Evolutionary conservation across 2,113 vertebrate genomes (phyloP).

Genomic region (Stomatorhinus ivindoensis): DNA sequence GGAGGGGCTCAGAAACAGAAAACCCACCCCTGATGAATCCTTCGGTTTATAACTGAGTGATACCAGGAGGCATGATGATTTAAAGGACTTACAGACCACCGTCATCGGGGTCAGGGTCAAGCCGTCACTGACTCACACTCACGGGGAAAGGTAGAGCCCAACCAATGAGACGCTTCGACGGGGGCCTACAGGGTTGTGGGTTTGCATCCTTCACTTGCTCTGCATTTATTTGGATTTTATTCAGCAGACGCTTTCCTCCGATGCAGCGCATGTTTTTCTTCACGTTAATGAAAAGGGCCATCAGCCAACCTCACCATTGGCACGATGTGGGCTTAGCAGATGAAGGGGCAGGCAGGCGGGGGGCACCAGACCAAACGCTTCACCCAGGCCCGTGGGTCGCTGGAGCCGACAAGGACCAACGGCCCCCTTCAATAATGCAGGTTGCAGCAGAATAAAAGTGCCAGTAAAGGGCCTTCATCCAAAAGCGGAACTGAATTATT

Average conservation of each 20-base stretch:
- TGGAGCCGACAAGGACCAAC: slow-evolving; percentile 31
- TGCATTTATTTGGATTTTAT: neutral
- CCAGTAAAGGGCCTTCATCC: slow-evolving; percentile 54
- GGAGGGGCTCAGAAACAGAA: neutral
- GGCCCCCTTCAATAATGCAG: slow-evolving; percentile 58
- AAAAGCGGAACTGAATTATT: slow-evolving; percentile 59
- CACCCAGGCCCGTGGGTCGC: neutral
- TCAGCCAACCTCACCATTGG: neutral
- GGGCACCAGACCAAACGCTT: neutral
- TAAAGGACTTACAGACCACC: neutral
- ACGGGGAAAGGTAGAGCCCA: neutral
- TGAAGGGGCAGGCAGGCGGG: neutral
- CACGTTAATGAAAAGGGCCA: neutral
- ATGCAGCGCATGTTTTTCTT: neutral
- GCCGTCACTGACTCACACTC: neutral
- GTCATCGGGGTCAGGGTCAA: neutral
- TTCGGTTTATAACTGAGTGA: neutral
- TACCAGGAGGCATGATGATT: neutral
- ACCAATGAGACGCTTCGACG: neutral
- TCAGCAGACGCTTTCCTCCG: neutral
- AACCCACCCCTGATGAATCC: neutral
- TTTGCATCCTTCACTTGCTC: neutral
- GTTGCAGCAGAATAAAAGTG: slow-evolving; percentile 54
- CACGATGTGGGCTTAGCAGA: neutral
- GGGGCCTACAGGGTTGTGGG: neutral